phyloP scores from a whole-genome alignment of 2,113 vertebrate species.

The Phodopus roborovskii region DNA sequence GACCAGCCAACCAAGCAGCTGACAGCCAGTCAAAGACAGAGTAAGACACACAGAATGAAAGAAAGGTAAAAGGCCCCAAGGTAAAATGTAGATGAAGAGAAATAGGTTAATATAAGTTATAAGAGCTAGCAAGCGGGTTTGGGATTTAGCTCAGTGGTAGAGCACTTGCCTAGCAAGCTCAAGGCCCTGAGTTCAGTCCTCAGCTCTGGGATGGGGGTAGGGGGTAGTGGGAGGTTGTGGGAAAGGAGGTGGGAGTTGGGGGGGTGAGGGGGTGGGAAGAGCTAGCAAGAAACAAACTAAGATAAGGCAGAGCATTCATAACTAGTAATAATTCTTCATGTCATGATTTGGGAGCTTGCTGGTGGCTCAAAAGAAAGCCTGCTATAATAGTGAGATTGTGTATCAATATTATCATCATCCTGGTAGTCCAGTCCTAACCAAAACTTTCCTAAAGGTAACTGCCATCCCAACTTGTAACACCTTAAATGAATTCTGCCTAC shows the following conservation, averaged over 20 bases:
- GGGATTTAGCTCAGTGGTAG: too few species aligned
- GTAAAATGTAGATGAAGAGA: background rate
- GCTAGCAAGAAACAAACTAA: background rate
- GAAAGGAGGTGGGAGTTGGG: too few species aligned
- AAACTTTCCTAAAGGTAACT: background rate
- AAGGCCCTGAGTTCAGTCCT: too few species aligned
- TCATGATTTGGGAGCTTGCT: background rate
- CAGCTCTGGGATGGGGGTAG: too few species aligned
- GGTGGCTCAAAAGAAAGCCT: background rate
- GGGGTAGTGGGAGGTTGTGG: too few species aligned
- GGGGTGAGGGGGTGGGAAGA: background rate
- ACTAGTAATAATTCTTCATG: background rate
- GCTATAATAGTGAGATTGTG: background rate
- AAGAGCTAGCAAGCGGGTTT: background rate
- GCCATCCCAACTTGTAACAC: constrained; percentile 11
- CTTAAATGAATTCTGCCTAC: constrained; percentile 29
- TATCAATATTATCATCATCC: background rate
- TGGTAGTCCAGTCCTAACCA: background rate
- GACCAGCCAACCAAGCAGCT: background rate
- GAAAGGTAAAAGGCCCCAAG: background rate
- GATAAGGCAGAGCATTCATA: background rate
- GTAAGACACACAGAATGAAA: background rate
- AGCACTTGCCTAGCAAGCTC: too few species aligned
- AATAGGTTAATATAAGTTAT: background rate
- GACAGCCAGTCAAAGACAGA: background rate